These are phyloP conservation scores for Sciurus niger DNA, from an alignment of 2,113 vertebrate species.

Conservation along the genomic window DNA sequence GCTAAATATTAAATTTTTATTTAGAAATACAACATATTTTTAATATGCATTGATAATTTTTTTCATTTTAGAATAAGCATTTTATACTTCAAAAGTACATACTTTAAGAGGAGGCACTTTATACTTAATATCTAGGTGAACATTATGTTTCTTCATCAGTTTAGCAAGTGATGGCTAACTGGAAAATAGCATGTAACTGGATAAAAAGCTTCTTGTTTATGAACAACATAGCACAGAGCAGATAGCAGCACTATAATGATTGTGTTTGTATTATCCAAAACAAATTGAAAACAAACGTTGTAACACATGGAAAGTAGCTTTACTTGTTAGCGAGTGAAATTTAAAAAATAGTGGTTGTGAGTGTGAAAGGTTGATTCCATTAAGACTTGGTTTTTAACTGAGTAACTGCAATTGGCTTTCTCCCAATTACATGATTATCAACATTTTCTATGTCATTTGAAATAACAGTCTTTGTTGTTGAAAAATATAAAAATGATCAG, in stretches of 20 bases:
- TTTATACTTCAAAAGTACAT: slow-evolving; percentile 4
- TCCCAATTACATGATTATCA: background rate
- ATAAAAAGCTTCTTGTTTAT: background rate
- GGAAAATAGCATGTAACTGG: background rate
- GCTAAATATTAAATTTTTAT: slow-evolving; percentile 49
- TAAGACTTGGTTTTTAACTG: background rate
- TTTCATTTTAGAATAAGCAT: slow-evolving; percentile 52
- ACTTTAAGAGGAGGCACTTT: slow-evolving; percentile 33
- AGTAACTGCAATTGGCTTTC: background rate
- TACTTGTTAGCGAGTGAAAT: background rate
- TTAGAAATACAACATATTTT: slow-evolving; percentile 36
- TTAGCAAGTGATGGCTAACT: background rate
- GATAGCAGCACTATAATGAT: background rate
- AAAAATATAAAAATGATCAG: background rate
- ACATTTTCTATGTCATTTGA: background rate
- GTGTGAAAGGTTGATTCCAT: background rate
- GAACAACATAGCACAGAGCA: background rate
- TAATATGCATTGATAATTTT: background rate
- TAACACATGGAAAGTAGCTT: slow-evolving; percentile 35
- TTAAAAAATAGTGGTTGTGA: background rate
- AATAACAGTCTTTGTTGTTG: slow-evolving; percentile 47
- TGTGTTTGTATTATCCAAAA: slow-evolving; percentile 30
- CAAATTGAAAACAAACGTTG: background rate
- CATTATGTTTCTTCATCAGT: slow-evolving; percentile 13
- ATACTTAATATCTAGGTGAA: background rate